phyloP scores from a whole-genome alignment of 2,113 vertebrate genomes.

The Hymenochirus boettgeri region DNA sequence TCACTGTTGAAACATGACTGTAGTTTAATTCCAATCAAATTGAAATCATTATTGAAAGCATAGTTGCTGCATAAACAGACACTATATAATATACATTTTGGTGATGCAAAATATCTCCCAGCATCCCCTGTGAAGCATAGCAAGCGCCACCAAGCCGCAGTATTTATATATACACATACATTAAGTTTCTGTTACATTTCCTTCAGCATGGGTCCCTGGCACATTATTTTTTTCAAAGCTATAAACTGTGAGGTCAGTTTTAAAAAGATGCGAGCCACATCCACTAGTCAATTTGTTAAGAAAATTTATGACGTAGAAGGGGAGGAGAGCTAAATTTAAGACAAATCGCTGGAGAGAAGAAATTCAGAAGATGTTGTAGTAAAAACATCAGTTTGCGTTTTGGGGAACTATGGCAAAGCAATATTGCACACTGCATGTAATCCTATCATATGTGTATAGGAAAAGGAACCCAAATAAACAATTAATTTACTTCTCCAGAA shows the following conservation, averaged over 20 bases:
- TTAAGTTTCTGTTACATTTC: conserved; percentile 12
- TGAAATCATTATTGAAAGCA: too few species aligned
- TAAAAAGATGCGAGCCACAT: conserved; percentile 24
- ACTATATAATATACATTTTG: too few species aligned
- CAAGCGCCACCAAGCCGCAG: too few species aligned
- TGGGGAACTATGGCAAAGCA: not conserved
- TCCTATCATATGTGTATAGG: not conserved
- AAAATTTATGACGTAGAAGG: conserved; percentile 15
- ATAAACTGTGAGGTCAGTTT: conserved; percentile 31
- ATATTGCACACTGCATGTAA: not conserved
- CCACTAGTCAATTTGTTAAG: conserved; percentile 24
- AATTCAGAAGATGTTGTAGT: not conserved
- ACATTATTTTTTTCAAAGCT: conserved; percentile 29
- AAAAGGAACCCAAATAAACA: too few species aligned
- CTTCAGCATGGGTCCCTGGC: conserved; percentile 21
- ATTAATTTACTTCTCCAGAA: too few species aligned
- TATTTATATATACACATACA: not conserved
- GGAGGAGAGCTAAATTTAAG: conserved; percentile 11
- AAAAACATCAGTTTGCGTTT: conserved; percentile 5
- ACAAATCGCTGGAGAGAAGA: conserved; percentile 9
- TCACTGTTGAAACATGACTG: too few species aligned
- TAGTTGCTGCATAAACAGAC: too few species aligned
- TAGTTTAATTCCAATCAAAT: too few species aligned
- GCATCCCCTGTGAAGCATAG: too few species aligned
- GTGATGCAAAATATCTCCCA: too few species aligned